These are phyloP conservation scores for Drosophila kikkawai DNA, from an alignment of 1,140 invertebrate species.

Conservation along the genomic window DNA sequence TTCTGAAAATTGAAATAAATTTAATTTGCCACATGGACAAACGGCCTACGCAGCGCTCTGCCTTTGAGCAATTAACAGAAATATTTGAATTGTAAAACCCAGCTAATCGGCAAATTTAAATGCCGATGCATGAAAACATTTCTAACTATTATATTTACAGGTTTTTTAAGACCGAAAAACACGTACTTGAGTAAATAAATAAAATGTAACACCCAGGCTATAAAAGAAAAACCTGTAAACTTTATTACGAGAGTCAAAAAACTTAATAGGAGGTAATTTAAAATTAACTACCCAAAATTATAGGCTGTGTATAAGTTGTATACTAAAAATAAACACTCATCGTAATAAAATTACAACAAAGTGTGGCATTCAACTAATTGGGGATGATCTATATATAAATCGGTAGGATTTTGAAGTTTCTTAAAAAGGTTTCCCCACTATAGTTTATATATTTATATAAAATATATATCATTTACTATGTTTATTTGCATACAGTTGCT, in stretches of 20 bases:
- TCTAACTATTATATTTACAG: neutral
- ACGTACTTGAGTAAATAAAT: neutral
- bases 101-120: constrained; percentile 5
- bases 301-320: neutral
- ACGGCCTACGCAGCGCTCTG: neutral
- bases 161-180: constrained; percentile 3
- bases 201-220: neutral
- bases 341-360: neutral
- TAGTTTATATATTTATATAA: too few species aligned
- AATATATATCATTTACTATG: too few species aligned
- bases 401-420: neutral
- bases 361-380: neutral
- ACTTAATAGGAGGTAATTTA: neutral
- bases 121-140: constrained; percentile 4
- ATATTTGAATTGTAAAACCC: constrained; percentile 6
- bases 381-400: neutral
- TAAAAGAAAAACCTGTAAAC: neutral
- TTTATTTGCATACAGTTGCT: too few species aligned
- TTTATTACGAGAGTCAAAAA: neutral
- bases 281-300: constrained; percentile 2
- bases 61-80: constrained; percentile 20
- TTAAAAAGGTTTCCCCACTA: neutral
- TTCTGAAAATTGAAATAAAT: constrained; percentile 43
- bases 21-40: constrained; percentile 7
- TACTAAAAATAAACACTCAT: neutral